Base-by-base conservation (phyloP, 2,113 vertebrate species). In the Actinemys pallida region DNA sequence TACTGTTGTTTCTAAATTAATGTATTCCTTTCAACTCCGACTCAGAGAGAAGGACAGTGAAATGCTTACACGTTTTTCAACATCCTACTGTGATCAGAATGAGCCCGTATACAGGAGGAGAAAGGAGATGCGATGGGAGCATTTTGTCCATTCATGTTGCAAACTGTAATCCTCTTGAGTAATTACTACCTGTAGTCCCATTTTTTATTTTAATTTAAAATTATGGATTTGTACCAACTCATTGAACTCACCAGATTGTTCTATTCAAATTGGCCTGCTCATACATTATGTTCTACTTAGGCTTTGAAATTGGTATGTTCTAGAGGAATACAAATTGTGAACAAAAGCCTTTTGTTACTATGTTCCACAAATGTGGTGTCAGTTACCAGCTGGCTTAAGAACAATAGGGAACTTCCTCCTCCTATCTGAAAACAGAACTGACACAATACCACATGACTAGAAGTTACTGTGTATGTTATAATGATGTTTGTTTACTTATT, bases 341-440 rank as follows among this genome's bases (percentile, higher is more conserved):
- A 94, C 95, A 96, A 93, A 97, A 79, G 65, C 29, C 62, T 96
- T 96, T 96, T 95, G 90, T 94, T 94, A 85, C 86, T 83, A 88
- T 93, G 96, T 89, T 96, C 93, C 83, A 95, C 83, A 95, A 94
- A 90, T 1, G 2, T 65, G 96, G 88, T 97, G 90, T 87, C 93
- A 72, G 91, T 95, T 95, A 88, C 90, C 47, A 97, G 92, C 83
- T 29, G 31, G 94, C 89, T 96, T 87, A 93, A 95, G 93, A 97
- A 97, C 93, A 97, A 97, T 83, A 86, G 94, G 86, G 88, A 96
- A 84, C 90, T 95, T 95, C 95, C 97, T 83, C 94, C 95, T 91
- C 90, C 83, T 83, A 91, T 97, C 93, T 90, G 93, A 88, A 94
- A 93, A 94, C 65, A 94, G 84, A 93, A 95, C 76, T 90, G 90